These are phyloP conservation scores for Plestiodon gilberti DNA, from an alignment of 2,113 vertebrate species.

Conservation along the genomic window DNA sequence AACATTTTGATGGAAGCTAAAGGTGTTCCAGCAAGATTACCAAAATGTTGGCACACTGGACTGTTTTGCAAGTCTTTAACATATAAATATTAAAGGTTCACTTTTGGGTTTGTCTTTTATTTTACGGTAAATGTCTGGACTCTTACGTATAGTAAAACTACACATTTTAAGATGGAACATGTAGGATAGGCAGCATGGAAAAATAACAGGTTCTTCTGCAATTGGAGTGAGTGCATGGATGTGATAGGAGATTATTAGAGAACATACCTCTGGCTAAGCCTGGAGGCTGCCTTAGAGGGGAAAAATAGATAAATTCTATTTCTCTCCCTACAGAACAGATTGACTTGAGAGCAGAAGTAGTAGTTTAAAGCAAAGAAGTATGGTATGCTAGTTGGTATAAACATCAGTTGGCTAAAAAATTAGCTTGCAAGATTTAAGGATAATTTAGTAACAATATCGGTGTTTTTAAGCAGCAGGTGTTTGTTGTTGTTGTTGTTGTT, in stretches of 20 bases:
- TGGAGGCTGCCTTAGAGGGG: neutral
- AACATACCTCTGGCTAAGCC: neutral
- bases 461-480: neutral
- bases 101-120: neutral
- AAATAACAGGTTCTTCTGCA: neutral
- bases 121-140: neutral
- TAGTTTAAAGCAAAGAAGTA: neutral
- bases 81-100: neutral
- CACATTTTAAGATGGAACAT: neutral
- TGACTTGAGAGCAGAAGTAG: neutral
- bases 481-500: too few species aligned
- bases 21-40: neutral
- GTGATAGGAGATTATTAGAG: constrained; percentile 4
- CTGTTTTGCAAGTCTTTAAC: neutral
- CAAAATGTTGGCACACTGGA: neutral
- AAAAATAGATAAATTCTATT: neutral
- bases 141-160: neutral
- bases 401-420: neutral
- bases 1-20: neutral
- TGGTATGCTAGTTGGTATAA: neutral
- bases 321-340: neutral
- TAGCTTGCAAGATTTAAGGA: neutral
- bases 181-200: neutral
- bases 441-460: neutral
- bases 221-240: neutral